Conservation (phyloP, 2,797 vertebrate species). For the Hozukius guyotensis region DNA sequence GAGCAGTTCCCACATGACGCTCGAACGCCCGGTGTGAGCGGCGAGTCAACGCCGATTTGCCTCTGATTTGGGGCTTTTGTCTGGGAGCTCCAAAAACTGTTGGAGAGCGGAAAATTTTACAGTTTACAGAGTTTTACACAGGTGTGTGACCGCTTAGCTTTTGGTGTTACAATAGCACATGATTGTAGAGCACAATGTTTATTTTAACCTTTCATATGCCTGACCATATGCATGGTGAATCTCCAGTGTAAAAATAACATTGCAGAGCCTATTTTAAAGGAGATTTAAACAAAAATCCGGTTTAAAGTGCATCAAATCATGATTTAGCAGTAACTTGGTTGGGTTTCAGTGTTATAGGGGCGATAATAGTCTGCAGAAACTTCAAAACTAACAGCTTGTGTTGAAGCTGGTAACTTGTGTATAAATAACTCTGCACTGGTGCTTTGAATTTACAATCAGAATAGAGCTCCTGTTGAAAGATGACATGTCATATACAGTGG, state of each 20-base stretch:
- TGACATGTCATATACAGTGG: constrained; percentile 3
- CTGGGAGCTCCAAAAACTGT: too few species aligned
- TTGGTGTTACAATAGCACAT: neutral
- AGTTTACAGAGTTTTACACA: neutral
- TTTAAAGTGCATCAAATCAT: neutral
- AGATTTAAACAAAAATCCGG: neutral
- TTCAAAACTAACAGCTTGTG: neutral
- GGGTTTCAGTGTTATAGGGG: neutral
- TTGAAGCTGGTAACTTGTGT: neutral
- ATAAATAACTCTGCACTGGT: neutral
- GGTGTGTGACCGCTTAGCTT: neutral
- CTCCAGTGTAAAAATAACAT: neutral
- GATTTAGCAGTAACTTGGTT: neutral
- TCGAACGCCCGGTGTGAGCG: too few species aligned
- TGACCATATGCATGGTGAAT: neutral
- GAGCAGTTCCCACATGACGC: too few species aligned
- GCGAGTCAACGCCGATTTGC: too few species aligned
- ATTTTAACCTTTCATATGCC: neutral
- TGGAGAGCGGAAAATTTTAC: too few species aligned
- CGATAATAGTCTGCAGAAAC: neutral
- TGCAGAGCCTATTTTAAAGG: neutral
- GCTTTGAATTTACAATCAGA: neutral
- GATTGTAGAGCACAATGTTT: neutral
- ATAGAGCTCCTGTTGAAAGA: constrained; percentile 2
- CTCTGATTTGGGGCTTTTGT: too few species aligned